phyloP scores from a whole-genome alignment of 2,113 vertebrate species.

The Hippocampus comes region DNA sequence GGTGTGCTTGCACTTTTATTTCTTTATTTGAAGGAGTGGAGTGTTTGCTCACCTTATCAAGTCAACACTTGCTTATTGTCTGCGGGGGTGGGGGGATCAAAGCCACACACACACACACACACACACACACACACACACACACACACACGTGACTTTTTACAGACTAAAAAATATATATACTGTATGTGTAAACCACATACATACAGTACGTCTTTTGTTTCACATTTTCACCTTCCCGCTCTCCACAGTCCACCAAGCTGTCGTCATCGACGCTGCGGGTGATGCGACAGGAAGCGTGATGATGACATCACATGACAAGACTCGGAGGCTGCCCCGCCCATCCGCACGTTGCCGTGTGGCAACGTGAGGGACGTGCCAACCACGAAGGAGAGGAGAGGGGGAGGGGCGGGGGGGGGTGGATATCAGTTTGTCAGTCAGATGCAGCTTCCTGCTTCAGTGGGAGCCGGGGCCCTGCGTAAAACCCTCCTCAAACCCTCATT shows the following conservation, averaged over 20 bases:
- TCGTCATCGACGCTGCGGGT: slow-evolving; percentile 22
- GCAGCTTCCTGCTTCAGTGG: slow-evolving; percentile 33
- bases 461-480: not conserved
- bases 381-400: not conserved
- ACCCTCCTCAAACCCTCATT: not conserved
- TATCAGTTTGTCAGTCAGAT: slow-evolving; percentile 21
- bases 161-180: not conserved
- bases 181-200: too few species aligned
- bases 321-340: slow-evolving; percentile 14
- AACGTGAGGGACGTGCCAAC: slow-evolving; percentile 41
- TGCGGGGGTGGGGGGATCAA: too few species aligned
- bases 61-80: too few species aligned
- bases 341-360: slow-evolving; percentile 57
- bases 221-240: not conserved
- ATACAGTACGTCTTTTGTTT: not conserved
- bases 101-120: not conserved
- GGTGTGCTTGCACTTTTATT: not conserved
- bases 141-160: not conserved
- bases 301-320: slow-evolving; percentile 57
- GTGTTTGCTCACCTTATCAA: not conserved
- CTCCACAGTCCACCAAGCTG: not conserved
- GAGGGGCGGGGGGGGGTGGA: not conserved
- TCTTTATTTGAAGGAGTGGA: slow-evolving; percentile 5
- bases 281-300: slow-evolving; percentile 21
- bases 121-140: not conserved